Evolutionary conservation across 2,888 invertebrate genomes (phyloP).

Genomic region (Dendrolimus houi): DNA sequence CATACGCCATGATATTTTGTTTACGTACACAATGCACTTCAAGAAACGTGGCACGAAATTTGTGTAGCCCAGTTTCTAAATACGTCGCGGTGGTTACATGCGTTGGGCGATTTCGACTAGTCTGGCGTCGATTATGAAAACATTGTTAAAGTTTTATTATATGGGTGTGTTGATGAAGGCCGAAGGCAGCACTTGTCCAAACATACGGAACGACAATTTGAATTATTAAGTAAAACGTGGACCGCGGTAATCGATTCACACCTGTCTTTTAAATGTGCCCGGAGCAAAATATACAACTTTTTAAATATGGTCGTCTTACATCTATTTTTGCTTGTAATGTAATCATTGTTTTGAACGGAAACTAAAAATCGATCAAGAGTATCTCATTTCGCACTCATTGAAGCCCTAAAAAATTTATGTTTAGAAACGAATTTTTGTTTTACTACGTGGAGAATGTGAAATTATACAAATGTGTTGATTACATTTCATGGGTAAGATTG

Average conservation of each 20-base stretch:
- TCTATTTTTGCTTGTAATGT: too few species aligned
- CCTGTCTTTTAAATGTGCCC: conserved; percentile 39
- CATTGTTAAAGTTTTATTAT: conserved; percentile 73
- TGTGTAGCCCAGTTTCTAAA: conserved; percentile 58
- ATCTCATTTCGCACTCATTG: too few species aligned
- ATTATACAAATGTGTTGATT: too few species aligned
- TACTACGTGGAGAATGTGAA: too few species aligned
- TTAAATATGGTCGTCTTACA: neutral
- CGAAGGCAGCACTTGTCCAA: conserved; percentile 66
- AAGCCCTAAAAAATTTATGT: too few species aligned
- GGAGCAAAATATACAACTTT: conserved; percentile 5
- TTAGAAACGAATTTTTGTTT: too few species aligned
- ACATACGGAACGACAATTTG: conserved; percentile 53
- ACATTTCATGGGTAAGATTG: too few species aligned
- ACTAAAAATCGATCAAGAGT: too few species aligned
- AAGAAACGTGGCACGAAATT: conserved; percentile 33
- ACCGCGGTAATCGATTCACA: conserved; percentile 68
- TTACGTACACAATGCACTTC: conserved; percentile 29
- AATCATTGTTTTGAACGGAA: neutral
- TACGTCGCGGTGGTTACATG: conserved; percentile 35
- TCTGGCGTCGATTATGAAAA: conserved; percentile 65
- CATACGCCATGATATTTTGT: conserved; percentile 12
- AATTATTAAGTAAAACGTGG: conserved; percentile 63
- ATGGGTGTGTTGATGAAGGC: conserved; percentile 67
- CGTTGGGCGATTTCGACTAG: conserved; percentile 38